A percentile compares a stretch with the other conserved stretches of the same genome.
Conservation (phyloP, 1,140 invertebrate species). For the Chlorops oryzae region DNA sequence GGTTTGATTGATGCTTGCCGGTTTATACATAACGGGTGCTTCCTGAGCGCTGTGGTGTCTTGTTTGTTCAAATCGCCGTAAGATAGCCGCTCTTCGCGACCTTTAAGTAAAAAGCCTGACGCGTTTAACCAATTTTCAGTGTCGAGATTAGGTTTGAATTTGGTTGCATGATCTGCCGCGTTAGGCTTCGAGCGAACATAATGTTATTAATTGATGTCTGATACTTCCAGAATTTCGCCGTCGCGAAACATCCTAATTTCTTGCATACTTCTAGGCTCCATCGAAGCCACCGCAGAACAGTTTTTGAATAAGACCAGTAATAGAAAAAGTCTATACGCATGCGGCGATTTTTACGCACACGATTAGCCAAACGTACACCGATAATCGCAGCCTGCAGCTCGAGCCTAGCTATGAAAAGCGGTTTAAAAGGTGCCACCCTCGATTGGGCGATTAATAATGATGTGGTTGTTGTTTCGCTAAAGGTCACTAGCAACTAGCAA, state of each 20-base stretch:
- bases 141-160: not conserved
- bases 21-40: not conserved
- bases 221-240: no score
- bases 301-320: no score
- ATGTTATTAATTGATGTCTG: no score
- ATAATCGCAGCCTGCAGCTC: conserved; percentile 45
- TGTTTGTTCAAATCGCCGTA: not conserved
- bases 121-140: not conserved
- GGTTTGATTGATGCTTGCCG: not conserved
- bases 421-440: conserved; percentile 37
- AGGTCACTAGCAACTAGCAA: not conserved
- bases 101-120: not conserved
- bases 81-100: not conserved
- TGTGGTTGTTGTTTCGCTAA: not conserved
- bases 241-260: no score
- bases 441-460: conserved; percentile 29
- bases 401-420: conserved; percentile 38
- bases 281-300: no score
- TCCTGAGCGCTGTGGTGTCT: not conserved
- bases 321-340: no score
- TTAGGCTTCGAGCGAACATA: not conserved
- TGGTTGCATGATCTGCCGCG: not conserved
- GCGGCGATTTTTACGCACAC: no score
- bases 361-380: no score
- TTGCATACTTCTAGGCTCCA: no score